phyloP scores from a whole-genome alignment of 2,888 invertebrate genomes.

The Drosophila testacea region DNA sequence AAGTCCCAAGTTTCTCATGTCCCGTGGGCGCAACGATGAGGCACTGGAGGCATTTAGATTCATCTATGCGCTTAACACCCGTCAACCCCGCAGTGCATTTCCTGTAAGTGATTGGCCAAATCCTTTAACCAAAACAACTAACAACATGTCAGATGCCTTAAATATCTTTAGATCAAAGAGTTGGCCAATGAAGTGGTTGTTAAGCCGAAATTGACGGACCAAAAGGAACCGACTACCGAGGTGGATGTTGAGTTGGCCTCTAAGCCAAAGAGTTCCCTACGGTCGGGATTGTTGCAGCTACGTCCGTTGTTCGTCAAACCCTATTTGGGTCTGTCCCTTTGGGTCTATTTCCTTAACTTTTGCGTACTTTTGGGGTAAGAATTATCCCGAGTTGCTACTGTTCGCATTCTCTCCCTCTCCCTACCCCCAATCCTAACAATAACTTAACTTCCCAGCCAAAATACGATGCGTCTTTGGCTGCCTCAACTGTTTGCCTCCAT shows the following conservation, averaged over 20 bases:
- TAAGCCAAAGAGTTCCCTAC: constrained; percentile 74
- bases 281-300: constrained; percentile 88
- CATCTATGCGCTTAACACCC: constrained; percentile 89
- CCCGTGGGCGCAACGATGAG: constrained; percentile 79
- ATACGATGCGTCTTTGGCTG: constrained; percentile 93
- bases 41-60: constrained; percentile 83
- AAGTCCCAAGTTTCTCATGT: constrained; percentile 83
- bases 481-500: constrained; percentile 93
- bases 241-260: constrained; percentile 33
- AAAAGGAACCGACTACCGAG: neutral
- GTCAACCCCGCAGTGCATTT: constrained; percentile 87
- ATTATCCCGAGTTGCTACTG: neutral
- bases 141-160: neutral
- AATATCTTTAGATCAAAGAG: constrained; percentile 64
- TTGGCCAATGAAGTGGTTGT: constrained; percentile 72
- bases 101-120: constrained; percentile 86
- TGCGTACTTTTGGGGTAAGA: constrained; percentile 88
- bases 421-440: neutral
- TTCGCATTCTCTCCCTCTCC: neutral
- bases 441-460: constrained; percentile 86
- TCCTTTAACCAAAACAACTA: neutral
- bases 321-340: constrained; percentile 87
- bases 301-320: constrained; percentile 89
- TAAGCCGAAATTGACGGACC: constrained; percentile 12
- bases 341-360: constrained; percentile 88